Conservation (phyloP, 2,888 invertebrate species). For the Exephanes ischioxanthus region DNA sequence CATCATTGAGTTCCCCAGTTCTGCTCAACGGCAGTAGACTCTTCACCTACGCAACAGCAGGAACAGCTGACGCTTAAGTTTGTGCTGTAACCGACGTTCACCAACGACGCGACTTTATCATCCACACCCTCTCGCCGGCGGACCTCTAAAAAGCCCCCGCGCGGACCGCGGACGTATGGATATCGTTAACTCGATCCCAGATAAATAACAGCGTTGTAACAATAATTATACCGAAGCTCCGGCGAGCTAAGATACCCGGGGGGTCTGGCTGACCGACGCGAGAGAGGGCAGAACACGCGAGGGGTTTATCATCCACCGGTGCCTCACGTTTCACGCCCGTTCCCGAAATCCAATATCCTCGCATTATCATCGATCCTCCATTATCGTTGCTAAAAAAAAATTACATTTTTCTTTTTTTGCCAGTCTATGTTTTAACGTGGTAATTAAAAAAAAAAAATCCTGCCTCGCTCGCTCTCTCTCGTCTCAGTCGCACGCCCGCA, state of each 20-base stretch:
- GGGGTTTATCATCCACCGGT: slow-evolving; percentile 47
- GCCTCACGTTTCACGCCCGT: slow-evolving; percentile 36
- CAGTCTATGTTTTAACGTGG: not conserved
- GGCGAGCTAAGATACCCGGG: slow-evolving; percentile 26
- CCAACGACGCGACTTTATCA: slow-evolving; percentile 4
- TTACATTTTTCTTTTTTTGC: not conserved
- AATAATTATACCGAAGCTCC: slow-evolving; percentile 15
- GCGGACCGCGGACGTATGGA: slow-evolving; percentile 1
- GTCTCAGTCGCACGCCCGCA: slow-evolving; percentile 21
- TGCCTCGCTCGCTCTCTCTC: slow-evolving; percentile 29
- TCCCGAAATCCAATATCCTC: not conserved
- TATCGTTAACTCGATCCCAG: slow-evolving; percentile 36
- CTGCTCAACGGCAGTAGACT: not conserved
- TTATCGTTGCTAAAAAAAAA: not conserved
- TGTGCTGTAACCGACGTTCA: slow-evolving; percentile 7
- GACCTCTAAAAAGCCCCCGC: not conserved
- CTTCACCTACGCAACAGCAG: slow-evolving; percentile 16
- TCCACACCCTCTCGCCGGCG: slow-evolving; percentile 15
- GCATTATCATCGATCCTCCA: slow-evolving; percentile 1
- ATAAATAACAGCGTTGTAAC: slow-evolving; percentile 3
- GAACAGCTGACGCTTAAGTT: slow-evolving; percentile 28
- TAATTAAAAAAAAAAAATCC: not conserved
- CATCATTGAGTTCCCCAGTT: slow-evolving; percentile 79
- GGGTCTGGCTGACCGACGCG: slow-evolving; percentile 23
- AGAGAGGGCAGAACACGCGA: slow-evolving; percentile 44